These are phyloP conservation scores for Lytechinus pictus DNA, from an alignment of 35 echinoderm and acorn worm species.

Conservation along the genomic window DNA sequence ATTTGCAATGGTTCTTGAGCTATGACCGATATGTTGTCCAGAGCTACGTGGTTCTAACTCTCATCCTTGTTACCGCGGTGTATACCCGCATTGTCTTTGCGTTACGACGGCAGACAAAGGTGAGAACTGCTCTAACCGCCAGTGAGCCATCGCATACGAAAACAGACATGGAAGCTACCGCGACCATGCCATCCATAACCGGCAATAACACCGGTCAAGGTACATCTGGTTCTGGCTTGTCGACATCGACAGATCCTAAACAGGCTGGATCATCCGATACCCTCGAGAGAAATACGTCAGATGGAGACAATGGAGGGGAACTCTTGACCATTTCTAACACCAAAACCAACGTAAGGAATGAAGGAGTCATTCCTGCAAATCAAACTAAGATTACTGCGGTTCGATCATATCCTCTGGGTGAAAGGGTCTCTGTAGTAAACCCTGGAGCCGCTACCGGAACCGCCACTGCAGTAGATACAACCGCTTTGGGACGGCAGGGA, in stretches of 20 bases:
- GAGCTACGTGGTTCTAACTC: not conserved
- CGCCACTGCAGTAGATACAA: not conserved
- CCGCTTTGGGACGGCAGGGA: not conserved
- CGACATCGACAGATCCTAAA: not conserved
- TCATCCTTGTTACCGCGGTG: not conserved
- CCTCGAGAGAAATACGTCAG: not conserved
- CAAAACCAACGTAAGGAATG: not conserved
- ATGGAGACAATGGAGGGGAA: not conserved
- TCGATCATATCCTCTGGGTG: not conserved
- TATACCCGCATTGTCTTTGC: slow-evolving; percentile 9
- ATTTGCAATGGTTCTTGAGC: not conserved
- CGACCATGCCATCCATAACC: not conserved
- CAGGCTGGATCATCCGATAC: not conserved
- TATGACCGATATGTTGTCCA: not conserved
- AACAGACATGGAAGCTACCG: not conserved
- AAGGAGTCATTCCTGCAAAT: not conserved
- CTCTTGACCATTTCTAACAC: not conserved
- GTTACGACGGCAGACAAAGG: not conserved
- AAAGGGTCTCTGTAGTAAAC: not conserved
- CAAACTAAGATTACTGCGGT: not conserved
- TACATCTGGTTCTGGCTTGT: not conserved
- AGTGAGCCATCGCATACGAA: not conserved
- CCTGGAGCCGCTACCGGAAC: not conserved
- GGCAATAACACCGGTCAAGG: not conserved
- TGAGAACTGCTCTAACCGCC: not conserved